Evolutionary conservation across 1,140 invertebrate genomes (phyloP).

Genomic region (Pteromalus puparum): DNA sequence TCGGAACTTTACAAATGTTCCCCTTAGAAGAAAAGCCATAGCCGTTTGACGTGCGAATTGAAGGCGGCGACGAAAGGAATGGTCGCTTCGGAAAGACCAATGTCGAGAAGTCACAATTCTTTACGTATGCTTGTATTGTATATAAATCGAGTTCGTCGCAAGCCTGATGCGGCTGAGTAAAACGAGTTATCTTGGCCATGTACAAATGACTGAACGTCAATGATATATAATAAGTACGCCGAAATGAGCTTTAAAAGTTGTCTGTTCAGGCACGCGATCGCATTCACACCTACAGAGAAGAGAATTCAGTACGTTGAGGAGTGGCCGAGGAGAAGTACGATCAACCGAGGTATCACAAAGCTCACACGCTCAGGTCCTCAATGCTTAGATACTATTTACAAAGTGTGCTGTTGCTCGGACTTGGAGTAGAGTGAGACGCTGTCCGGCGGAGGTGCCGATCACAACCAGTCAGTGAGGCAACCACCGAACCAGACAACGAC

Average conservation of each 20-base stretch:
- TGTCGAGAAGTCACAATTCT: not conserved
- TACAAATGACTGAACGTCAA: constrained; percentile 3
- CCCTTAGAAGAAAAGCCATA: not conserved
- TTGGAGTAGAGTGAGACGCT: not conserved
- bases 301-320: constrained; percentile 11
- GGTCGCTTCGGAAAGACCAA: not conserved
- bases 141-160: not conserved
- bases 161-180: not conserved
- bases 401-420: not conserved
- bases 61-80: not conserved
- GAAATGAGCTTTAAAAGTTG: constrained; percentile 3
- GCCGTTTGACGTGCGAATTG: not conserved
- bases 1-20: not conserved
- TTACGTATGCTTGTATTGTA: not conserved
- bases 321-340: not conserved
- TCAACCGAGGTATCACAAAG: not conserved
- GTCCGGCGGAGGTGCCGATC: constrained; percentile 71
- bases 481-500: constrained; percentile 90
- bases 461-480: constrained; percentile 87
- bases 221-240: not conserved
- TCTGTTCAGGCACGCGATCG: constrained; percentile 22
- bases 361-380: not conserved
- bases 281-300: constrained; percentile 1
- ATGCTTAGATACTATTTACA: constrained; percentile 15
- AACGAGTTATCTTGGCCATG: not conserved